These are phyloP conservation scores for Agrypnia vestita DNA, from an alignment of 1,140 invertebrate genomes.

Conservation along the genomic window DNA sequence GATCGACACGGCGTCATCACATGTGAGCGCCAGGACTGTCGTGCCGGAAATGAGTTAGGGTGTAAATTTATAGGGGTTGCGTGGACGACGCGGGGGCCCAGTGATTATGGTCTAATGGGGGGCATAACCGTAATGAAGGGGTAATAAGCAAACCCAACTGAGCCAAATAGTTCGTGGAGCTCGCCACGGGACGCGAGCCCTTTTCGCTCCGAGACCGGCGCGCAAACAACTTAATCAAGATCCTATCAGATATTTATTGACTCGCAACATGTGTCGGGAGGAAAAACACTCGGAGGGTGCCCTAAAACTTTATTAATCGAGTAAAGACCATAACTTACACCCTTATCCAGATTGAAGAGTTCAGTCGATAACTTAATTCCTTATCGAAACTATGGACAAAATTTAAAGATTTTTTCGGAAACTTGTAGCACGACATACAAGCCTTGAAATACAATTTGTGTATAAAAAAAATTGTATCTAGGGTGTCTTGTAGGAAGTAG, in stretches of 20 bases:
- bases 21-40: constrained; percentile 9
- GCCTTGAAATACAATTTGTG: no score
- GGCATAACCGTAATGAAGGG: constrained; percentile 23
- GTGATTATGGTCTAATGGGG: constrained; percentile 27
- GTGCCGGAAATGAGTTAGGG: constrained; percentile 34
- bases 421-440: no score
- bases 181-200: neutral
- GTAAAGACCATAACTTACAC: no score
- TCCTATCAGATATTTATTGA: constrained; percentile 6
- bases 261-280: neutral
- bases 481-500: no score
- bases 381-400: no score
- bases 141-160: constrained; percentile 16
- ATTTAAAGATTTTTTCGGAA: no score
- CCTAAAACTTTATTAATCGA: no score
- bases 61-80: constrained; percentile 41
- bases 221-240: constrained; percentile 6
- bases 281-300: no score
- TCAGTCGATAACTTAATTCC: no score
- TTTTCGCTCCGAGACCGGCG: neutral
- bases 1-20: constrained; percentile 16
- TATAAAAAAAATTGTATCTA: no score
- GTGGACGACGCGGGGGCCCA: neutral
- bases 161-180: neutral
- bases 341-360: no score